phyloP scores from a whole-genome alignment of 2,888 invertebrate genomes.

The Drosophila seclusa region DNA sequence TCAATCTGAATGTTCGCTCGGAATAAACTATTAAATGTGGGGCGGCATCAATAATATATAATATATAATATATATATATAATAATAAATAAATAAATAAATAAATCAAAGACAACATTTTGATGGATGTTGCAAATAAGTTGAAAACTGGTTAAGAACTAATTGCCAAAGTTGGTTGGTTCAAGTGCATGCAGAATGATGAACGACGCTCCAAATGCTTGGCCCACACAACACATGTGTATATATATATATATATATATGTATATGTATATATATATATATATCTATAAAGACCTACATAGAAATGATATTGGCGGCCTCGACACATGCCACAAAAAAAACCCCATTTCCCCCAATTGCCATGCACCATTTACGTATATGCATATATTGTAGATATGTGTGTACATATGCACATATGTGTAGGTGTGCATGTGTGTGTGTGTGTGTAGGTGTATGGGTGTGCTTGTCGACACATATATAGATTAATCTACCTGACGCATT shows the following conservation, averaged over 20 bases:
- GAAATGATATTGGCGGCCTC: conserved; percentile 46
- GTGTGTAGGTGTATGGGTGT: conserved; percentile 2
- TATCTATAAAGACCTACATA: conserved; percentile 40
- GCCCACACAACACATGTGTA: conserved; percentile 18
- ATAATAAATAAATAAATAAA: too few species aligned
- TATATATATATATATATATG: neutral
- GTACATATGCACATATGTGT: neutral
- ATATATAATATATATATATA: neutral
- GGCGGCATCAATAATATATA: neutral
- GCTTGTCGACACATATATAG: conserved; percentile 5
- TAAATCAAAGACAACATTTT: neutral
- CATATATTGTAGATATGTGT: conserved; percentile 1
- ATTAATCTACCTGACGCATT: conserved; percentile 62
- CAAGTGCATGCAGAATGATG: conserved; percentile 18
- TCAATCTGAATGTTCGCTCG: neutral
- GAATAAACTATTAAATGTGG: neutral
- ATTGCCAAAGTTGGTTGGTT: neutral
- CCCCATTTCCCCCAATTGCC: conserved; percentile 7
- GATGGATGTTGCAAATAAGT: neutral
- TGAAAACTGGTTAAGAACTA: neutral
- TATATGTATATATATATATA: neutral
- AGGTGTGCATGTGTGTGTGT: conserved; percentile 1
- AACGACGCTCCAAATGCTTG: conserved; percentile 32
- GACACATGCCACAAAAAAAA: conserved; percentile 41
- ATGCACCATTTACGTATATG: conserved; percentile 41